Evolutionary conservation across 2,888 invertebrate genomes (phyloP), one percentile per base, ranked within the genome.

Genomic region (Stenolophus ochropezus): DNA sequence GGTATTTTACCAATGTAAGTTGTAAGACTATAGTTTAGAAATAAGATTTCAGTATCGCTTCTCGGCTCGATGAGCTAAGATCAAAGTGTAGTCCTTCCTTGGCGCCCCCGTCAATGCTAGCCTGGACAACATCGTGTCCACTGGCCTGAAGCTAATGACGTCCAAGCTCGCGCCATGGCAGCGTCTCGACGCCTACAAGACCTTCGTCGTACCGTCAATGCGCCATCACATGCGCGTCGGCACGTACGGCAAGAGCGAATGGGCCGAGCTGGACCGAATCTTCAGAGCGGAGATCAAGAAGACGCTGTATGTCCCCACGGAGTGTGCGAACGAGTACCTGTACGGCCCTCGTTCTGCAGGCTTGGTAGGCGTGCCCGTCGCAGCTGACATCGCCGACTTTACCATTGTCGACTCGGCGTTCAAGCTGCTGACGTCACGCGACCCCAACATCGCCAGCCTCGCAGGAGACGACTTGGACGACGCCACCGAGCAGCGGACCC

Each of bases 91-190:
- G n/a, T n/a, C n/a, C n/a, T n/a, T n/a, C 42, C 14, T 58, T 2
- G 16, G 42, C 1, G 27, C 58, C 56, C 11, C 42, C 16, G 8
- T n/a, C 4, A 76, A 76, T 20, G 53, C 49, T 2, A 42, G 42
- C 73, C 6, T 73, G 4, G 14, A 16, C 18, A 3, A 53, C 5
- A n/a, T 53, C 1, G 18, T 25, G 6, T 11, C 14, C 75, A 27
- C 11, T 3, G 75, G 75, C n/a, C 53, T 76, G 8, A 53, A 76
- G 33, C 25, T 76, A 0, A 18, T 76, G 0, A 8, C 56, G 1
- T 77, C 69, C 0, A 69, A 61, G 1, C 21, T 81, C 4, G 49
- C 81, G 4, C 81, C 81, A 4, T 81, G 74, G 81, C 81, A 81
- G 18, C 20, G 75, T n/a, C n/a, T 81, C 1, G 61, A 81, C 23